These are phyloP conservation scores for Oligia strigilis DNA, from an alignment of 2,888 invertebrate genomes.

Conservation along the genomic window DNA sequence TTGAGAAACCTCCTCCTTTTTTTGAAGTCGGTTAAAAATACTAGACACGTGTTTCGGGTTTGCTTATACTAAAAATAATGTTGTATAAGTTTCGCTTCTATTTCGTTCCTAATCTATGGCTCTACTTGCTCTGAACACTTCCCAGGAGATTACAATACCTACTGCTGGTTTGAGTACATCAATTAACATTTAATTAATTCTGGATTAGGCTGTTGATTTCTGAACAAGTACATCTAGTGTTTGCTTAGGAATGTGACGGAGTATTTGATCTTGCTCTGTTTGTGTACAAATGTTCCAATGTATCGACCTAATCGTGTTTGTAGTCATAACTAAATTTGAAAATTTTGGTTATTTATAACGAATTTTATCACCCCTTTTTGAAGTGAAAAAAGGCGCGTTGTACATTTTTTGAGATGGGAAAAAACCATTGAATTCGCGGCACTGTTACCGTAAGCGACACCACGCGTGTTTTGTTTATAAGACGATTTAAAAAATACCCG, in stretches of 20 bases:
- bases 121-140: conserved; percentile 25
- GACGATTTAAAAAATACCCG: too few species aligned
- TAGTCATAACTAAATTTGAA: background rate
- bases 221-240: conserved; percentile 13
- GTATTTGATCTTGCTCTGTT: conserved; percentile 20
- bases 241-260: conserved; percentile 15
- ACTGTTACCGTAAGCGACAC: too few species aligned
- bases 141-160: conserved; percentile 55
- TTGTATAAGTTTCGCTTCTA: background rate
- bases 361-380: too few species aligned
- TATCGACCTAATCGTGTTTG: background rate
- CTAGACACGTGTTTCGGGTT: too few species aligned
- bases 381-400: too few species aligned
- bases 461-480: too few species aligned
- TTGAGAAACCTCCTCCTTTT: too few species aligned
- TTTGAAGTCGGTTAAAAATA: too few species aligned
- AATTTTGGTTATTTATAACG: background rate
- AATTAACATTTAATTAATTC: conserved; percentile 61
- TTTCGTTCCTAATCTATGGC: conserved; percentile 11
- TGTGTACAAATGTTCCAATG: background rate
- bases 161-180: conserved; percentile 37
- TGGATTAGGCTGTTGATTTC: conserved; percentile 51
- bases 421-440: too few species aligned
- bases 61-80: too few species aligned
- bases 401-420: too few species aligned